Conservation (phyloP, 2,113 vertebrate species). For the Chamaea fasciata region DNA sequence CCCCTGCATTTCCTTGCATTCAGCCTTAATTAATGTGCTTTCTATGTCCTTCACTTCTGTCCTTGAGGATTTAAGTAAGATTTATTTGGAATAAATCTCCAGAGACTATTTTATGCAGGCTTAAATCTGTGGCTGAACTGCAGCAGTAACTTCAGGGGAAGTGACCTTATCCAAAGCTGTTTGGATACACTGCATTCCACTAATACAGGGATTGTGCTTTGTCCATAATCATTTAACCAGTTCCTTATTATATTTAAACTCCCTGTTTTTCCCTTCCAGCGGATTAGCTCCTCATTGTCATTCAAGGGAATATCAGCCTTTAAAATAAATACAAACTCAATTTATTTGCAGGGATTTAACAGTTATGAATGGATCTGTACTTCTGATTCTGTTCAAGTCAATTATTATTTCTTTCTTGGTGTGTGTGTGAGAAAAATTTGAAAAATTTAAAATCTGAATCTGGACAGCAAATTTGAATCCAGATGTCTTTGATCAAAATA, state of each 20-base stretch:
- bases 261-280: not conserved
- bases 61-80: not conserved
- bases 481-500: not conserved
- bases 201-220: not conserved
- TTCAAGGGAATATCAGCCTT: not conserved
- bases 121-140: not conserved
- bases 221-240: not conserved
- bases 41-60: not conserved
- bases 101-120: not conserved
- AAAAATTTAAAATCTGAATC: not conserved
- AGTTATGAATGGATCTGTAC: not conserved
- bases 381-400: not conserved
- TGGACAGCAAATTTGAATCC: not conserved
- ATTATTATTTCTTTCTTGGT: not conserved
- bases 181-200: not conserved
- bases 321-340: not conserved
- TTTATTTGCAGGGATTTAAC: not conserved
- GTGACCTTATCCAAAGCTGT: not conserved
- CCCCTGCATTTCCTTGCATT: not conserved
- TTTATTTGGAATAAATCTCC: not conserved
- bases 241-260: not conserved
- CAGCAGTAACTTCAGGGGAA: fast-evolving
- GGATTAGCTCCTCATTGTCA: not conserved
- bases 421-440: not conserved
- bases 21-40: not conserved